Base-by-base conservation (phyloP, 2,113 vertebrate genomes). In the Puma concolor region DNA sequence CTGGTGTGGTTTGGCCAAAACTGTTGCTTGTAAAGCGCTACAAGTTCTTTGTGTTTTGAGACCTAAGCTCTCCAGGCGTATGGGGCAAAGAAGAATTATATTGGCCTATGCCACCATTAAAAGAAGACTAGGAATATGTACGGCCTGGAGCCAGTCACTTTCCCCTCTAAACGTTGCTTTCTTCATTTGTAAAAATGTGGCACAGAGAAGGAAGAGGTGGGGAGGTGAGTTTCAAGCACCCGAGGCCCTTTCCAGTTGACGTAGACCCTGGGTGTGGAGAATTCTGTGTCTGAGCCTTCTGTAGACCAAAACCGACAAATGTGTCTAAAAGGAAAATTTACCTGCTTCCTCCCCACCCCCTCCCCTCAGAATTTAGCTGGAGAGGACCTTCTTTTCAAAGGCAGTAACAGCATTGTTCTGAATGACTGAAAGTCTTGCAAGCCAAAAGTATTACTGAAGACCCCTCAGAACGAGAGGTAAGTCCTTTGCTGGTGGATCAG, bases 31-130 rank as follows among this genome's bases (percentile, higher is more conserved):
- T 92, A 89, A 96, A 98, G 82, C 8, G 0, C 71, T 79, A 17
- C 44, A 92, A 79, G 82, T 95, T 97, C 92, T 69, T 86, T 54
- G 66, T 3, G 77, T 90, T 93, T 94, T 95, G 66, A 74, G 96
- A 74, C 77, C 67, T 79, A 44, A 97, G 86, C 64, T 21, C n/a
- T 96, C 93, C 11, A 19, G 50, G 36, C 85, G 1, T 64, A 57
- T 41, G 48, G 95, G 88, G 80, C 94, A 86, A 88, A 96, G 94
- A 97, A 97, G 94, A 91, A 88, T 83, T 4, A 17, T 25, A 72
- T 44, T 88, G 60, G 88, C 79, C 63, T 0, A 0, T 66, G 63
- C 74, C n/a, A 11, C 7, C 41, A 44, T 54, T 0, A 0, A 74
- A 91, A 83, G 54, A 86, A 11, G n/a, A 72, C 96, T 23, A 15